Evolutionary conservation across 2,113 vertebrate genomes (phyloP).

Genomic region (Poecilia latipinna): DNA sequence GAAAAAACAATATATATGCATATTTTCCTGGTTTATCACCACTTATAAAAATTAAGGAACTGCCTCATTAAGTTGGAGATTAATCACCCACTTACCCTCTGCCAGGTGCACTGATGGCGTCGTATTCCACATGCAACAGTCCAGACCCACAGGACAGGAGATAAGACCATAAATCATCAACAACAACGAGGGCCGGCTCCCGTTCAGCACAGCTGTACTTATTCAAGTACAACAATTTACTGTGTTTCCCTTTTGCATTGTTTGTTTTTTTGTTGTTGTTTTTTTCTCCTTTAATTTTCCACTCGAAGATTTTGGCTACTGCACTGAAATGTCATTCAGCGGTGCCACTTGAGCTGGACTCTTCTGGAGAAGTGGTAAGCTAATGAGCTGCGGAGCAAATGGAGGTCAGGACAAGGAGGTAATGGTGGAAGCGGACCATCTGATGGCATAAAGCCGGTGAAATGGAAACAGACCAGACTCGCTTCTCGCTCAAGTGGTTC

Average conservation of each 20-base stretch:
- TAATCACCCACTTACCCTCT: conserved; percentile 18
- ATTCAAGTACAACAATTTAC: neutral
- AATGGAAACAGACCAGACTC: neutral
- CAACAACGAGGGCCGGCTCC: neutral
- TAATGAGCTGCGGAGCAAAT: neutral
- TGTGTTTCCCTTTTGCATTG: neutral
- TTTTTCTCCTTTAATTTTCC: neutral
- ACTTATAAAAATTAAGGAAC: conserved; percentile 15
- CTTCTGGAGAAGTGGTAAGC: neutral
- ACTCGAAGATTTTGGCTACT: neutral
- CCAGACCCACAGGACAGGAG: conserved; percentile 9
- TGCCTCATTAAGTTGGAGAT: conserved; percentile 26
- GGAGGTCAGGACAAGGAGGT: neutral
- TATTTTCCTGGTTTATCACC: conserved; percentile 26
- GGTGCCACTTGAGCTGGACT: neutral
- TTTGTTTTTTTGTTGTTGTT: neutral
- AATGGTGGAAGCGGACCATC: neutral
- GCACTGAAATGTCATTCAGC: neutral
- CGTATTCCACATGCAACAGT: neutral
- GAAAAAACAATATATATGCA: neutral
- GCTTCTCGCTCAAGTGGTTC: neutral
- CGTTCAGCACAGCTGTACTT: too few species aligned
- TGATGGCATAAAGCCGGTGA: neutral
- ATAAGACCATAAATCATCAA: conserved; percentile 1
- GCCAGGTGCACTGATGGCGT: conserved; percentile 10